Evolutionary conservation across 2,888 invertebrate species (phyloP).

Genomic region (Hirudinaria manillensis): DNA sequence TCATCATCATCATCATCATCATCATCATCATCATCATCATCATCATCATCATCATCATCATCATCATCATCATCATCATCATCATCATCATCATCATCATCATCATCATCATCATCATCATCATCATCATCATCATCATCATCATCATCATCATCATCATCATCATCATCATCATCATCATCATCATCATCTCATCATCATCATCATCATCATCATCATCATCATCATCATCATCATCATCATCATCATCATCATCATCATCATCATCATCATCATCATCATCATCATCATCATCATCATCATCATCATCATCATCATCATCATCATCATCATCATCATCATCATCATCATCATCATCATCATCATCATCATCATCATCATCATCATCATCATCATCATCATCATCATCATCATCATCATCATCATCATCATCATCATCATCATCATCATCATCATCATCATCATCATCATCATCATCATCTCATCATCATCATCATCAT

Average conservation of each 20-base stretch:
- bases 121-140: conserved; percentile 33
- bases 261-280: conserved; percentile 12
- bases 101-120: conserved; percentile 35
- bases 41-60: conserved; percentile 29
- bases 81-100: conserved; percentile 31
- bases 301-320: conserved; percentile 21
- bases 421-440: conserved; percentile 33
- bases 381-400: conserved; percentile 31
- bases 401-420: conserved; percentile 31
- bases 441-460: conserved; percentile 28
- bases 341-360: conserved; percentile 17
- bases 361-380: conserved; percentile 30
- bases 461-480: conserved; percentile 32
- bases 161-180: conserved; percentile 32
- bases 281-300: conserved; percentile 15
- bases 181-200: conserved; percentile 29
- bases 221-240: conserved; percentile 30
- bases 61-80: conserved; percentile 32
- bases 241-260: conserved; percentile 27
- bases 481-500: conserved; percentile 23
- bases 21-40: conserved; percentile 31
- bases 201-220: conserved; percentile 32
- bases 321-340: conserved; percentile 15
- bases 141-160: conserved; percentile 34
- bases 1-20: conserved; percentile 28